phyloP scores from a whole-genome alignment of 2,797 vertebrate genomes.

The Anolis apletophallus region DNA sequence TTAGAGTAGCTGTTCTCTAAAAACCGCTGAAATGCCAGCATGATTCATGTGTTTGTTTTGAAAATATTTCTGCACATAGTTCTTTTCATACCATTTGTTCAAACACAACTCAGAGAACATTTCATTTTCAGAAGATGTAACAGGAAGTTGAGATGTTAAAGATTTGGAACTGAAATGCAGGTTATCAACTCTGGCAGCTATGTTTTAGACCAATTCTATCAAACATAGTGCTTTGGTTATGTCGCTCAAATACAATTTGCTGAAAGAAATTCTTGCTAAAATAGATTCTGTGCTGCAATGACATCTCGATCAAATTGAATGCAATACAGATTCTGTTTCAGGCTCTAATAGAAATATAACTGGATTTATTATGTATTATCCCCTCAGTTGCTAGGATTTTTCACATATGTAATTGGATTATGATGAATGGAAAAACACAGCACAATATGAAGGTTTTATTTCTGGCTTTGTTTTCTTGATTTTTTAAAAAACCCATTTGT shows the following conservation, averaged over 20 bases:
- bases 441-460: conserved; percentile 3
- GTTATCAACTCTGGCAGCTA: conserved; percentile 15
- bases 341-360: conserved; percentile 45
- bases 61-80: background rate
- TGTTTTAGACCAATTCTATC: conserved; percentile 22
- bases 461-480: conserved; percentile 20
- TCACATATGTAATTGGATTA: conserved; percentile 48
- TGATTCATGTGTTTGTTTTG: background rate
- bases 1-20: background rate
- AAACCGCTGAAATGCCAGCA: background rate
- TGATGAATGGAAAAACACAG: conserved; percentile 36
- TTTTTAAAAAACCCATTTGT: conserved; percentile 23
- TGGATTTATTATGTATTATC: conserved; percentile 45
- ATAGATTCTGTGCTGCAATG: conserved; percentile 5
- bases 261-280: conserved; percentile 44
- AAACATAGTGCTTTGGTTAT: conserved; percentile 8
- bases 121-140: conserved; percentile 19
- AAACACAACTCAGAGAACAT: conserved; percentile 4
- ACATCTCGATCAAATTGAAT: conserved; percentile 40
- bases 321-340: conserved; percentile 38
- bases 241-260: conserved; percentile 35
- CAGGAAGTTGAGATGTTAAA: conserved; percentile 13
- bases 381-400: conserved; percentile 32
- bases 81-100: background rate
- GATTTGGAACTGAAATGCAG: conserved; percentile 27